A percentile compares a stretch with the other conserved stretches of the same genome.
These are phyloP conservation scores for Scaptomyza reducta DNA, from an alignment of 2,888 invertebrate species.

Conservation along the genomic window DNA sequence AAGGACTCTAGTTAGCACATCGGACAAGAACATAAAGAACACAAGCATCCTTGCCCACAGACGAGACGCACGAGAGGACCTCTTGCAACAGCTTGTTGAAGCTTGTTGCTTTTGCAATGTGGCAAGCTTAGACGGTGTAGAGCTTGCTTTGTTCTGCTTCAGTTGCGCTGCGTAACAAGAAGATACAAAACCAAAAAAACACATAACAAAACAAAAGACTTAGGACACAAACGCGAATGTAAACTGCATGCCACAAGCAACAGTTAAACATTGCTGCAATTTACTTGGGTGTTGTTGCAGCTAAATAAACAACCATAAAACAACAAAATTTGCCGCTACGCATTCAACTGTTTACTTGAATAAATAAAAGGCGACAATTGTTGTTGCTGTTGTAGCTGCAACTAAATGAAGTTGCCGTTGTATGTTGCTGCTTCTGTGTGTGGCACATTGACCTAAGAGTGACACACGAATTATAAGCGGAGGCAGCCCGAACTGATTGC, in stretches of 20 bases:
- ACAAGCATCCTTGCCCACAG: not conserved
- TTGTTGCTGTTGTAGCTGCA: slow-evolving; percentile 11
- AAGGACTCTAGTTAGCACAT: not conserved
- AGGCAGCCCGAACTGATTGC: slow-evolving; percentile 46
- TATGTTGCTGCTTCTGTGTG: slow-evolving; percentile 1
- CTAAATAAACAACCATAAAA: slow-evolving; percentile 42
- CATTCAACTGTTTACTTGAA: slow-evolving; percentile 45
- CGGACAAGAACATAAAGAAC: not conserved
- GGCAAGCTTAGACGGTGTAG: slow-evolving; percentile 4
- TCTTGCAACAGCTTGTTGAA: not conserved
- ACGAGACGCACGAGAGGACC: too few relatives aligned
- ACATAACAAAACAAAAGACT: slow-evolving; percentile 32
- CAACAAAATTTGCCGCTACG: slow-evolving; percentile 61
- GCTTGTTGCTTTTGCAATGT: not conserved
- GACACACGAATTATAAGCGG: not conserved
- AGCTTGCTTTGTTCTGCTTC: slow-evolving; percentile 14
- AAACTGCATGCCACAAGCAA: slow-evolving; percentile 24
- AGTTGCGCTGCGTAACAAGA: not conserved
- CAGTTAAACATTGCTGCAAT: slow-evolving; percentile 43
- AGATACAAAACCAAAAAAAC: too few relatives aligned
- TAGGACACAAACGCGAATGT: slow-evolving; percentile 46
- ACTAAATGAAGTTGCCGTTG: slow-evolving; percentile 4
- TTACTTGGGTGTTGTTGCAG: slow-evolving; percentile 66
- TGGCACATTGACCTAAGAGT: slow-evolving; percentile 42
- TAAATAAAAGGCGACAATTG: slow-evolving; percentile 33